A percentile compares a stretch with the other conserved stretches of the same genome.
phyloP scores from a whole-genome alignment of 53 echinoderm and acorn worm species.

The Paracentrotus lividus region DNA sequence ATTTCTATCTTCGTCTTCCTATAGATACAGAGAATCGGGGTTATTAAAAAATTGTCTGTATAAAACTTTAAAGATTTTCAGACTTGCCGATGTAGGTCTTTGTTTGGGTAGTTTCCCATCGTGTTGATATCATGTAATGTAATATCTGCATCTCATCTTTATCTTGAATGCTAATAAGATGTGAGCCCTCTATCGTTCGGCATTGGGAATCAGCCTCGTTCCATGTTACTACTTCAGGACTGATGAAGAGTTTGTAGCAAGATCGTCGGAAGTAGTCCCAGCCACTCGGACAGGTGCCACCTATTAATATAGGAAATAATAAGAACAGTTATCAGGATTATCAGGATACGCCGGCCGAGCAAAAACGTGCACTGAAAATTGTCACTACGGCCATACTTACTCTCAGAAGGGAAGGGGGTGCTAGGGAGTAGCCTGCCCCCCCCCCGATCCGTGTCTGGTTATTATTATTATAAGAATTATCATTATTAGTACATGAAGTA shows the following conservation, averaged over 20 bases:
- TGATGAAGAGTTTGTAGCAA: slow-evolving; percentile 39
- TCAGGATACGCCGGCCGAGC: no score
- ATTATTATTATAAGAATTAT: no score
- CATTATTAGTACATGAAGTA: no score
- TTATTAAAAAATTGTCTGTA: no score
- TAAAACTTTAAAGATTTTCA: neutral
- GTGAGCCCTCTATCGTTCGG: slow-evolving; percentile 15
- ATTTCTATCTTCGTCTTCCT: no score
- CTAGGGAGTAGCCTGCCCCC: no score
- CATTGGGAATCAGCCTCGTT: slow-evolving; percentile 30
- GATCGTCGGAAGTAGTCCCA: slow-evolving; percentile 36
- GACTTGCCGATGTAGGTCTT: slow-evolving; percentile 48
- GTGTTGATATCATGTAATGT: slow-evolving; percentile 57
- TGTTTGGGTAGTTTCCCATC: slow-evolving; percentile 14
- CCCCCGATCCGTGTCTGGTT: no score
- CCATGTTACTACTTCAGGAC: slow-evolving; percentile 33
- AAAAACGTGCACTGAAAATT: no score
- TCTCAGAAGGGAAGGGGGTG: no score
- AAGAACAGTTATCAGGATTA: no score
- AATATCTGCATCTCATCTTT: slow-evolving; percentile 43
- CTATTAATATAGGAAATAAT: neutral
- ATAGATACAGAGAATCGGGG: no score
- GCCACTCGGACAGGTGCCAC: neutral
- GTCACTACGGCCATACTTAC: no score
- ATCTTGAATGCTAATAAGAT: slow-evolving; percentile 56